A percentile compares a stretch with the other conserved stretches of the same genome.
phyloP scores from a whole-genome alignment of 2,888 invertebrate species.

The Diachrysia chrysitis region DNA sequence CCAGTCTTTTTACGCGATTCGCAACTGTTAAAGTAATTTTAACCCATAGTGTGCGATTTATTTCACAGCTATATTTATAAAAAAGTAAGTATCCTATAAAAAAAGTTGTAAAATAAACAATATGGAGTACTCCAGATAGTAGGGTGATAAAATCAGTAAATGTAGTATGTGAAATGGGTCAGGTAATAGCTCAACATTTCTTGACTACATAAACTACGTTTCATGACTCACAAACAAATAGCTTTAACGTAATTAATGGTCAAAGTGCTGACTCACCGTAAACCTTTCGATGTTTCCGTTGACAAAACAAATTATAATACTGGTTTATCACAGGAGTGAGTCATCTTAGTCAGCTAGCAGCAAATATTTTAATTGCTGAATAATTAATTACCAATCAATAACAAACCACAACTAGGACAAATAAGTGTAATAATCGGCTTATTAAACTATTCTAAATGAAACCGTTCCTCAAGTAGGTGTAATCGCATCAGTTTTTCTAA shows the following conservation, averaged over 20 bases:
- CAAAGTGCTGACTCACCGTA: conserved; percentile 40
- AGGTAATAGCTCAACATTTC: conserved; percentile 20
- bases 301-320: not conserved
- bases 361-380: not conserved
- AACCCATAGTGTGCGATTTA: not conserved
- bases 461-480: too few relatives aligned
- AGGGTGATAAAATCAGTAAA: conserved; percentile 36
- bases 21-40: not conserved
- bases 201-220: conserved; percentile 12
- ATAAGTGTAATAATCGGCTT: too few relatives aligned
- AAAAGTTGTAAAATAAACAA: conserved; percentile 24
- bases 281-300: conserved; percentile 18
- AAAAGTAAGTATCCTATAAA: not conserved
- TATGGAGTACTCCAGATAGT: conserved; percentile 25
- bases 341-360: not conserved
- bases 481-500: too few relatives aligned
- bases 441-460: too few relatives aligned
- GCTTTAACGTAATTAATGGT: conserved; percentile 21
- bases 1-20: not conserved
- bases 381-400: too few relatives aligned
- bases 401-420: too few relatives aligned
- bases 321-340: conserved; percentile 11
- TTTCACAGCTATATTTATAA: not conserved
- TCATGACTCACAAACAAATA: conserved; percentile 44
- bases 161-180: conserved; percentile 26